A percentile compares a stretch with the other conserved stretches of the same genome.
These are phyloP conservation scores for Homalodisca vitripennis DNA, from an alignment of 1,140 invertebrate species.

Conservation along the genomic window DNA sequence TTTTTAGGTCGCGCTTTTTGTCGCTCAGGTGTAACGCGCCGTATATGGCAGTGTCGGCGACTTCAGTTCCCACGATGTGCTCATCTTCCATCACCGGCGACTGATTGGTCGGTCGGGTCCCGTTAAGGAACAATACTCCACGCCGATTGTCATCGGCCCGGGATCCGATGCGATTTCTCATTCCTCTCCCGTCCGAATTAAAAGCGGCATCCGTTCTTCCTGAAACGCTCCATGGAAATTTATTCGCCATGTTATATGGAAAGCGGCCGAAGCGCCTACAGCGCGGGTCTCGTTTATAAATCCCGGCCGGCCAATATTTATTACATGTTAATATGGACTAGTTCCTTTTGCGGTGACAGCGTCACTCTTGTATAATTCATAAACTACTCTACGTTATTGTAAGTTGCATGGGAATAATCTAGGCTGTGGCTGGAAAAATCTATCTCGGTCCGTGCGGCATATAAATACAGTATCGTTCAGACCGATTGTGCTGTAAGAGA, in stretches of 20 bases:
- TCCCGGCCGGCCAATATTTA: constrained; percentile 11
- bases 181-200: not conserved
- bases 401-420: no score
- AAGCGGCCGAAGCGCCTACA: constrained; percentile 1
- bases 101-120: constrained; percentile 20
- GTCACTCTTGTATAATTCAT: constrained; percentile 20
- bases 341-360: constrained; percentile 21
- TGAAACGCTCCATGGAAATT: not conserved
- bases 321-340: constrained; percentile 18
- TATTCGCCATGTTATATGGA: not conserved
- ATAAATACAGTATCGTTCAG: no score
- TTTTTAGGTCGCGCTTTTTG: constrained; percentile 3
- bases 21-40: no score
- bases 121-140: constrained; percentile 21
- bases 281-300: constrained; percentile 4
- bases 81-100: constrained; percentile 17
- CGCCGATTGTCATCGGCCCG: not conserved
- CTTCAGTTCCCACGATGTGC: not conserved
- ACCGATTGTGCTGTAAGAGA: no score
- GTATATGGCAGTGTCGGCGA: not conserved
- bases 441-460: no score
- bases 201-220: not conserved
- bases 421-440: no score
- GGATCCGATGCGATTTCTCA: not conserved
- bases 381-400: no score